Conservation (phyloP, 2,888 invertebrate genomes). For the Caenorhabditis sulstoni region DNA sequence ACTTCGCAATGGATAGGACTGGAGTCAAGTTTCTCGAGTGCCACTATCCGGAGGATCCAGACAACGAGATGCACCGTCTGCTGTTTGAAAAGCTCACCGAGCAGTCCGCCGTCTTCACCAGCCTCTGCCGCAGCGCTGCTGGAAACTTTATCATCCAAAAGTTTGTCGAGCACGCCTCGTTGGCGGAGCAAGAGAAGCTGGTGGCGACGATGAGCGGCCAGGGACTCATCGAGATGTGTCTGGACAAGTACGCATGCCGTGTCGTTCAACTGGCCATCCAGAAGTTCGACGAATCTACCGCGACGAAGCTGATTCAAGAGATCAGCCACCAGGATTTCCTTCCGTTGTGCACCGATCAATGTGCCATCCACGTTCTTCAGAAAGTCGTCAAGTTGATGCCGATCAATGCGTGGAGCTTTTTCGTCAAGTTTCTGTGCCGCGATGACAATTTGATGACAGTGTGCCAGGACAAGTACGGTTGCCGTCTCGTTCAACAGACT, state of each 20-base stretch:
- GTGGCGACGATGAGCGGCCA: slow-evolving; percentile 21
- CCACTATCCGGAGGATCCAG: slow-evolving; percentile 20
- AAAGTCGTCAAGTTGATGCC: slow-evolving; percentile 51
- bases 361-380: slow-evolving; percentile 74
- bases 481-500: slow-evolving; percentile 68
- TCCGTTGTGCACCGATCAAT: slow-evolving; percentile 67
- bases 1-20: slow-evolving; percentile 61
- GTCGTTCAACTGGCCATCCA: slow-evolving; percentile 71
- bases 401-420: slow-evolving; percentile 45
- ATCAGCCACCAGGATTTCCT: slow-evolving; percentile 19
- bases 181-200: slow-evolving; percentile 50
- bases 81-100: slow-evolving; percentile 41
- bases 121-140: slow-evolving; percentile 32
- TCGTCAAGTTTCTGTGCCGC: slow-evolving; percentile 42
- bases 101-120: slow-evolving; percentile 33
- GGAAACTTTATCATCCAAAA: slow-evolving; percentile 47
- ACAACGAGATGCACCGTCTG: background rate
- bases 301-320: slow-evolving; percentile 25
- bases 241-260: slow-evolving; percentile 72
- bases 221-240: slow-evolving; percentile 58
- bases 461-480: slow-evolving; percentile 70
- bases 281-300: slow-evolving; percentile 26
- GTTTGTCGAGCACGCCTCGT: slow-evolving; percentile 51
- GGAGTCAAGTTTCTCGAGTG: slow-evolving; percentile 63
- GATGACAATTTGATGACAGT: slow-evolving; percentile 55